Evolutionary conservation across 1,140 invertebrate species (phyloP), one percentile per base, ranked within the genome.

Genomic region (Drosophila chauvacae): DNA sequence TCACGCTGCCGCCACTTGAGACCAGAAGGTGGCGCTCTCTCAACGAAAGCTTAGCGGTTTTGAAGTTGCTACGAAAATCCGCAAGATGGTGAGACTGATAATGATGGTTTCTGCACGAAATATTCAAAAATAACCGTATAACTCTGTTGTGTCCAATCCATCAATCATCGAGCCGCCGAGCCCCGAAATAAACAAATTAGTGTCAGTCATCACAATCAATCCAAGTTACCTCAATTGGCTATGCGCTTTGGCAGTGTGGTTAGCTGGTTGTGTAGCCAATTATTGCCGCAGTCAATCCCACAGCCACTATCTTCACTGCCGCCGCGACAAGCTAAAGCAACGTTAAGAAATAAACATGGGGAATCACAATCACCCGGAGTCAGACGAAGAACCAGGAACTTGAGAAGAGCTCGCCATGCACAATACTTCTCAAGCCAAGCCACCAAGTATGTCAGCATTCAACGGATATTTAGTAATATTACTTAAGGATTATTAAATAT

Each of bases 241-340:
- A 94, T 94, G 94, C 95, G 94, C 95, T 93, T 94, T 98, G 97
- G 97, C 97, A 98, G 97, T 98, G 97, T 98, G 97, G 97, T 98
- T 98, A 98, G 97, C 97, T 98, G 97, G 97, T 98, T 98, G 97
- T 97, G 95, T 96, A 93, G 88, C 68, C 71, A 78, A 92, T 50
- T 41, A 55, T 70, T 77, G 91, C 64, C 48, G 47, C 71, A 60
- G 50, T 93, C 26, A 80, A 93, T 94, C 95, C 95, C 95, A 98
- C 97, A 97, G 96, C 97, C 97, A 97, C 97, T 98, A 96, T 96
- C 96, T 95, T 94, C 97, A 97, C 97, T 97, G 95, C 97, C 96
- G 93, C 95, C 95, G 95, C 95, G 95, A 95, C 92, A 91, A 80
- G 91, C 91, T 90, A 72, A 71, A 57, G 59, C 91, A 90, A 78